Evolutionary conservation across 2,797 vertebrate species (phyloP).

Genomic region (Catostomus latipinnis): DNA sequence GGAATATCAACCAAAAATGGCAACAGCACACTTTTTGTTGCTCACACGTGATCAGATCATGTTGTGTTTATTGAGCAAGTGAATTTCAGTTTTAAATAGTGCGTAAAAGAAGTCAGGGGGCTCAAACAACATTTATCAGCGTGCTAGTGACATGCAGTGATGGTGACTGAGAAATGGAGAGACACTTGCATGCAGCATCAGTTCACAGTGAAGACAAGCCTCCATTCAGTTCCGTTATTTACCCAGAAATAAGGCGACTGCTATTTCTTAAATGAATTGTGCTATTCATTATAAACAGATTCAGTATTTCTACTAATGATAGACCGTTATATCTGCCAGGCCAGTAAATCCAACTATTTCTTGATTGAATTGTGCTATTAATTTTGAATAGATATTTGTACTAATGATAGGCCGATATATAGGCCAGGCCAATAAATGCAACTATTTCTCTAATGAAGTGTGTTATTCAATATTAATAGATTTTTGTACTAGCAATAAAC

Average conservation of each 20-base stretch:
- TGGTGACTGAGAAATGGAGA: background rate
- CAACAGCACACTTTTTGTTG: slow-evolving; percentile 4
- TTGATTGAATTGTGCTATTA: background rate
- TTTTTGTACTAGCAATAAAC: too few species aligned
- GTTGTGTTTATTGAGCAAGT: slow-evolving; percentile 51
- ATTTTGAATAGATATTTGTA: background rate
- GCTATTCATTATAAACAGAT: background rate
- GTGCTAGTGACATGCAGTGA: slow-evolving; percentile 28
- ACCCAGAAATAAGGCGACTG: too few species aligned
- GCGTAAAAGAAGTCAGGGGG: background rate
- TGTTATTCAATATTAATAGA: too few species aligned
- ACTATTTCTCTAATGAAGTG: too few species aligned
- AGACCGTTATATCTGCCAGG: too few species aligned
- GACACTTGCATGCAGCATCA: slow-evolving; percentile 12
- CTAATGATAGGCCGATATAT: too few species aligned
- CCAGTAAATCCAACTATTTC: too few species aligned
- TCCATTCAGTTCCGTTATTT: background rate
- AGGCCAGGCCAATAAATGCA: too few species aligned
- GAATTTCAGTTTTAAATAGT: slow-evolving; percentile 19
- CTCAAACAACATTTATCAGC: background rate
- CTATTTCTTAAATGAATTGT: background rate
- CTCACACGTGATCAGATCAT: slow-evolving; percentile 26
- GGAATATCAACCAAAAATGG: slow-evolving; percentile 4
- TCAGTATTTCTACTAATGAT: too few species aligned
- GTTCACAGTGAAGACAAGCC: background rate